Percentiles rank a stretch among this genome's conserved stretches.
Evolutionary conservation across 2,888 invertebrate species (phyloP).

Genomic region (Dryobota labecula): DNA sequence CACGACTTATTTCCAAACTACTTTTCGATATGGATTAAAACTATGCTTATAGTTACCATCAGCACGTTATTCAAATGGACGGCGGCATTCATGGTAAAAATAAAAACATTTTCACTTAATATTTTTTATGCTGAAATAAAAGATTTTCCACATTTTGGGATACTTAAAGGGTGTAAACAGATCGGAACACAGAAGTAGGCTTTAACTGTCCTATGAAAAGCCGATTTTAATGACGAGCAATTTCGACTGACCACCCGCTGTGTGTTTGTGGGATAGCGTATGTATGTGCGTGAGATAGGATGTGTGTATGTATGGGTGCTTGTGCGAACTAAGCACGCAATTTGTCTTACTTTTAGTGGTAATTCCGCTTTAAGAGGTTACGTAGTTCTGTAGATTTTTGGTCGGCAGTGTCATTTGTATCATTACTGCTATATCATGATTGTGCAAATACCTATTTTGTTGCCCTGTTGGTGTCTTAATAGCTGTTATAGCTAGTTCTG

Average conservation of each 20-base stretch:
- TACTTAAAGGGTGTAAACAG: too few relatives aligned
- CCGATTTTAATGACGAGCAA: conserved; percentile 66
- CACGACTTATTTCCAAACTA: background rate
- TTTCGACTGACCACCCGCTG: conserved; percentile 45
- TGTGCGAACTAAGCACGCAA: conserved; percentile 23
- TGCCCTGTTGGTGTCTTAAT: background rate
- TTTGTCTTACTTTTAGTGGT: conserved; percentile 48
- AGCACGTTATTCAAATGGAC: too few relatives aligned
- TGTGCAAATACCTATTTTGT: background rate
- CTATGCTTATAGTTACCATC: background rate
- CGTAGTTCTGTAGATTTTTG: conserved; percentile 7
- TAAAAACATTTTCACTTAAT: too few relatives aligned
- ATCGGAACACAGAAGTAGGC: too few relatives aligned
- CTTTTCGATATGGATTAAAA: background rate
- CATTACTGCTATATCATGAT: background rate
- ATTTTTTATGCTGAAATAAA: too few relatives aligned
- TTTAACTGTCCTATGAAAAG: conserved; percentile 58
- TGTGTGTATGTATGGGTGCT: background rate
- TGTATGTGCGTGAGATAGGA: background rate
- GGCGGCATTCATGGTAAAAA: too few relatives aligned
- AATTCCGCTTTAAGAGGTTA: conserved; percentile 23
- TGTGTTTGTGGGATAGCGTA: background rate
- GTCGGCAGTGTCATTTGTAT: conserved; percentile 2
- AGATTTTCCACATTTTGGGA: too few relatives aligned
- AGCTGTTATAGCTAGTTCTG: background rate